Percentiles rank a stretch among this genome's conserved stretches.
Conservation (phyloP, 1,140 invertebrate genomes). For the Drosophila kurseongensis region DNA sequence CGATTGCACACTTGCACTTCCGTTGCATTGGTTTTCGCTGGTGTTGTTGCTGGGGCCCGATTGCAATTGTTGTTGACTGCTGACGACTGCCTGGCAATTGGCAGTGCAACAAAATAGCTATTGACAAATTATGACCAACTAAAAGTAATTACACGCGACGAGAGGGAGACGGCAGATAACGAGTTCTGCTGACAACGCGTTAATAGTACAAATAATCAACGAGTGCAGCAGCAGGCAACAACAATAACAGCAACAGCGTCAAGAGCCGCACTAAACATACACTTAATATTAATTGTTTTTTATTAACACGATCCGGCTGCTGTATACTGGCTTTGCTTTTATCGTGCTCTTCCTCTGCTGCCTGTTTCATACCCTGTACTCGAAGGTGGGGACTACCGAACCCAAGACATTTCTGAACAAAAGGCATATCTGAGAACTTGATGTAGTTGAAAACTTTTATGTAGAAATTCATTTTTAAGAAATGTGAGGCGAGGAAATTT, state of each 20-base stretch:
- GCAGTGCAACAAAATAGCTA: conserved; percentile 80
- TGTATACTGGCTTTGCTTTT: conserved; percentile 27
- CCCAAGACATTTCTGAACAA: background rate
- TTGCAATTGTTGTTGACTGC: conserved; percentile 36
- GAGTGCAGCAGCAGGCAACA: conserved; percentile 54
- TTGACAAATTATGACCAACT: conserved; percentile 83
- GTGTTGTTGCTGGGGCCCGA: conserved; percentile 7
- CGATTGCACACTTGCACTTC: conserved; percentile 76
- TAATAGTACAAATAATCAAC: conserved; percentile 81
- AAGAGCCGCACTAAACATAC: conserved; percentile 76
- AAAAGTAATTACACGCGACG: conserved; percentile 79
- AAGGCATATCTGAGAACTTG: too few relatives aligned
- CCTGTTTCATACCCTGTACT: conserved; percentile 15
- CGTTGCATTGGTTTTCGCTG: conserved; percentile 36
- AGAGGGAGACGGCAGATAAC: conserved; percentile 58
- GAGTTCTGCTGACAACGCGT: conserved; percentile 73
- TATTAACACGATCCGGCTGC: conserved; percentile 72
- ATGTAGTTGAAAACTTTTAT: too few relatives aligned
- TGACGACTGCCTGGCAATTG: conserved; percentile 51
- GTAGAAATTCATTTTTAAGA: too few relatives aligned
- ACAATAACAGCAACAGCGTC: conserved; percentile 60
- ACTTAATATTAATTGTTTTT: conserved; percentile 83
- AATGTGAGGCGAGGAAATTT: too few relatives aligned
- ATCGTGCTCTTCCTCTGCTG: conserved; percentile 5
- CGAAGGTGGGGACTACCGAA: background rate